Percentiles rank a stretch among this genome's conserved stretches.
These are phyloP conservation scores for Oncopodura yosiiana DNA, from an alignment of 1,140 invertebrate species.

Conservation along the genomic window DNA sequence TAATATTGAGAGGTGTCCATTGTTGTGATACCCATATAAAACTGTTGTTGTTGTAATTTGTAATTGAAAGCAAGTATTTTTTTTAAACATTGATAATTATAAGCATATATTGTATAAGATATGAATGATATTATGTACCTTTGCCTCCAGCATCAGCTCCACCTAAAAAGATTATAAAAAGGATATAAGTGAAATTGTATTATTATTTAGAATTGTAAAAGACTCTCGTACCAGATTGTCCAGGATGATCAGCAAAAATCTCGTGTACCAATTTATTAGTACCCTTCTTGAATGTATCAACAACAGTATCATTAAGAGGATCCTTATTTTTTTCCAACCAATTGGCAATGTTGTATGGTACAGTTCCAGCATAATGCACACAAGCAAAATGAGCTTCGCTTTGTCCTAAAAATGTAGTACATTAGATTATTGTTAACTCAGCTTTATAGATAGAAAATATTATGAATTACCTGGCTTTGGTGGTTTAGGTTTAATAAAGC, in stretches of 20 bases:
- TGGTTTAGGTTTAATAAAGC: conserved; percentile 62
- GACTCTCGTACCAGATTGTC: conserved; percentile 79
- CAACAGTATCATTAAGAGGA: conserved; percentile 96
- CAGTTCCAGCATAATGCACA: conserved; percentile 79
- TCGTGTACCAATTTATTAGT: conserved; percentile 71
- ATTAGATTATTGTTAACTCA: too few species aligned
- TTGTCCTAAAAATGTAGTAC: too few species aligned
- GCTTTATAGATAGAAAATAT: too few species aligned
- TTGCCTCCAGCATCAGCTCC: conserved; percentile 22
- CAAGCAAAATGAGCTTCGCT: conserved; percentile 72
- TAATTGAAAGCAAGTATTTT: too few species aligned
- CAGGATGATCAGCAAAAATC: conserved; percentile 89
- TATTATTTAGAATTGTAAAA: too few species aligned
- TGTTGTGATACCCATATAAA: too few species aligned
- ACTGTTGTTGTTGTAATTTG: too few species aligned
- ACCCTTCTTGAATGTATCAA: conserved; percentile 92
- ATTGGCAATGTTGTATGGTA: conserved; percentile 91
- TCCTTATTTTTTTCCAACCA: conserved; percentile 78
- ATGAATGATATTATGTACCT: conserved; percentile 1
- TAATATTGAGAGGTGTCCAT: too few species aligned
- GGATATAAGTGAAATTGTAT: conserved; percentile 22
- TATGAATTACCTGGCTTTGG: conserved; percentile 46
- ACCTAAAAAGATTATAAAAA: too few species aligned
- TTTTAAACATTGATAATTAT: not conserved
- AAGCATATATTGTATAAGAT: not conserved